Conservation (phyloP, 2,797 vertebrate genomes). For the Mormyrops boulengeri region DNA sequence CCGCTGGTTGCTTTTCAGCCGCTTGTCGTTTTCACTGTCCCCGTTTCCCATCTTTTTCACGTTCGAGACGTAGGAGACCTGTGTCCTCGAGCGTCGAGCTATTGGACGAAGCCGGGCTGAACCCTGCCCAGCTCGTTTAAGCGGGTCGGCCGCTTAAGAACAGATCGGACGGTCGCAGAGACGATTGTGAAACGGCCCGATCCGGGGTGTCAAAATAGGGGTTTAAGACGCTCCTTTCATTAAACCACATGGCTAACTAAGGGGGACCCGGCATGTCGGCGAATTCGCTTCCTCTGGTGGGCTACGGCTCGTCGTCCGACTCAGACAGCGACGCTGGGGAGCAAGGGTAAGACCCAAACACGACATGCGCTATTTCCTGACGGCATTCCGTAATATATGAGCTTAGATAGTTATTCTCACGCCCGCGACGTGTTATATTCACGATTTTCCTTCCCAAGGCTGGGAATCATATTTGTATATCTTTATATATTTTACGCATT, state of each 20-base stretch:
- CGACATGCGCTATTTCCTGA: not conserved
- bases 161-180: not conserved
- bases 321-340: constrained; percentile 60
- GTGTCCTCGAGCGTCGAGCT: not conserved
- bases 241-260: not conserved
- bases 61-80: not conserved
- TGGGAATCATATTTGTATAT: not conserved
- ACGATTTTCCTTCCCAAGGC: not conserved
- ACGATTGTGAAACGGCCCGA: not conserved
- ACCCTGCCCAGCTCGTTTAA: not conserved
- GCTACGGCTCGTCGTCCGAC: constrained; percentile 64
- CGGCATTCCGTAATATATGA: not conserved
- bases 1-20: not conserved
- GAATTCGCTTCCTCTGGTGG: constrained; percentile 61
- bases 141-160: not conserved
- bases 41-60: not conserved
- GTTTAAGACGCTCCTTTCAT: not conserved
- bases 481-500: not conserved
- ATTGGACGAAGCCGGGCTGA: not conserved
- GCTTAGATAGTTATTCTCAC: not conserved
- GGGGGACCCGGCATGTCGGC: not conserved
- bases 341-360: constrained; percentile 13
- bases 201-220: not conserved
- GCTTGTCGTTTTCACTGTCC: not conserved
- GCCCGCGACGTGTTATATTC: not conserved